Evolutionary conservation across 1,140 invertebrate genomes (phyloP).

Genomic region (Zaprionus ghesquierei): DNA sequence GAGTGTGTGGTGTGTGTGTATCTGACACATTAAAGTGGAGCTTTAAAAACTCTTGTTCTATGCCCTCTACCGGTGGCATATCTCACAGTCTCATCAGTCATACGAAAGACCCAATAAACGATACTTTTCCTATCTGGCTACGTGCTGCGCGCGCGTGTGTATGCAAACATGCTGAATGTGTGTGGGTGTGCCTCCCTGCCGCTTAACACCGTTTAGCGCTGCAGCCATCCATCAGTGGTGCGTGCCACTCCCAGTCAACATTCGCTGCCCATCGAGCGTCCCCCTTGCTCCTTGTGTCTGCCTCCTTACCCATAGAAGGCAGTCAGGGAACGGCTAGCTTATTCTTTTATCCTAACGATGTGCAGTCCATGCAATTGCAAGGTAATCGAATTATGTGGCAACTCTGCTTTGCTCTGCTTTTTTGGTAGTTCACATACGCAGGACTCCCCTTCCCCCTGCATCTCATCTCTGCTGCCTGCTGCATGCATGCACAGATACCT

Average conservation of each 20-base stretch:
- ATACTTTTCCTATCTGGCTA: constrained; percentile 11
- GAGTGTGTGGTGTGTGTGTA: constrained; percentile 14
- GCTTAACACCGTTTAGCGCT: constrained; percentile 37
- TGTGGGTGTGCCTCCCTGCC: background rate
- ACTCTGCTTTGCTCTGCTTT: constrained; percentile 35
- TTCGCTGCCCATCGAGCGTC: background rate
- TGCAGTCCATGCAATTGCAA: constrained; percentile 54
- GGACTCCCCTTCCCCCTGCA: background rate
- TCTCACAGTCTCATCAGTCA: constrained; percentile 19
- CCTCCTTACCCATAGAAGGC: background rate
- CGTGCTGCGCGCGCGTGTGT: background rate
- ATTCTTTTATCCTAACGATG: constrained; percentile 36
- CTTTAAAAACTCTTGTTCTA: constrained; percentile 17
- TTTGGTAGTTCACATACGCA: constrained; percentile 5
- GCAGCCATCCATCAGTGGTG: constrained; percentile 29
- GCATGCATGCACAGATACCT: constrained; percentile 2
- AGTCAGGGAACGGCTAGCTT: background rate
- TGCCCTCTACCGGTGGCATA: background rate
- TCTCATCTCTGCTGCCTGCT: background rate
- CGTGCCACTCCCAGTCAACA: constrained; percentile 12
- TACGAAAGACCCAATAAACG: constrained; percentile 14
- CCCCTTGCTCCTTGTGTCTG: background rate
- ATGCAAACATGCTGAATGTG: background rate
- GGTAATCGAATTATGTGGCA: constrained; percentile 75
- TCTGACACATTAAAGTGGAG: constrained; percentile 53